Base-by-base conservation (phyloP, 2,797 vertebrate species). In the Malurus leucopterus region DNA sequence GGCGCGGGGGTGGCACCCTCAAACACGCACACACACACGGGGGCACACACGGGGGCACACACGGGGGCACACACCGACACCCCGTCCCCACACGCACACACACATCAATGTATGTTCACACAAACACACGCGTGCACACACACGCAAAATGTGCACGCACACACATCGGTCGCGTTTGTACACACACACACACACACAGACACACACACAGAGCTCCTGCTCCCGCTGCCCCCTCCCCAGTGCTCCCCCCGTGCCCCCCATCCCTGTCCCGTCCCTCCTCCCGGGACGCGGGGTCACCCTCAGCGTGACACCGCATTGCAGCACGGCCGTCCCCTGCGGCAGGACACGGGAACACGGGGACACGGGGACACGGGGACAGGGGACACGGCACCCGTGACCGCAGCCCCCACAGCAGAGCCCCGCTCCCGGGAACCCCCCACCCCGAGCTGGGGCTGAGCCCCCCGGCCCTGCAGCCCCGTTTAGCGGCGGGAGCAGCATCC, bases 231-330 rank as follows among this genome's bases (percentile, higher is more conserved):
- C 51, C 47, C 34, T 7, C 34, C 10, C 21, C 27, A 7, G 30
- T 15, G 3, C 30, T 30, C 13, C 27, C n/a, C 15, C 24, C 8
- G 8, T 20, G 23, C 6, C 24, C 40, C 15, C 12, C 30, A 68
- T 68, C 55, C 47, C 17, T 8, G 40, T 47, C 11, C 12, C 11
- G 13, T 46, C 55, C 44, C 58, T 38, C 38, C 44, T 43, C 23
- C 23, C 5, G 29, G 30, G 38, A 64, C 58, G 8, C 59, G 16
- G 29, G 51, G 67, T 77, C 65, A 86, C 58, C 38, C 44, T 50
- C 50, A 21, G 51, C 32, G 73, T 77, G 73, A 50, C 58, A 64
- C 83, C 30, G 94, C 94, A 95, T 27, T 95, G 94, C 94, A 92
- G 91, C 78, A 73, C 23, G 10, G 43, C 40, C 41, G 84, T 55